Evolutionary conservation across 2,888 invertebrate genomes (phyloP), one percentile per base, ranked within the genome.

Genomic region (Steromphala cineraria): DNA sequence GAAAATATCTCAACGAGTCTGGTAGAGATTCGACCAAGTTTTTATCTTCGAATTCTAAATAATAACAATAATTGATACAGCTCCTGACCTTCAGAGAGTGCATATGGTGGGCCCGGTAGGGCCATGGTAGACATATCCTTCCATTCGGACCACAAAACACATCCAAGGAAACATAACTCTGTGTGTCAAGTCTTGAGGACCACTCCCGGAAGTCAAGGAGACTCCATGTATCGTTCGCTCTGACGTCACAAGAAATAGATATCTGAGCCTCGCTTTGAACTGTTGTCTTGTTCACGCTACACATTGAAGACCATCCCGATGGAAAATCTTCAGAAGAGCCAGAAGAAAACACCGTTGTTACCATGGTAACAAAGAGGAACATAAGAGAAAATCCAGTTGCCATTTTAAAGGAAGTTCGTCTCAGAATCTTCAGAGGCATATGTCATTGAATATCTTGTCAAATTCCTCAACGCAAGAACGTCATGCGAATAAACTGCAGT

Each of bases 61-160:
- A 53, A 36, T 74, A 75, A 67, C 83, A 83, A 15, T 74, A 31
- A 0, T 85, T 62, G 24, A 67, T 84, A 53, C 86, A 86, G 28
- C 82, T 79, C 53, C 74, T 75, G 1, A 84, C 78, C n/a, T 75
- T 67, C 5, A 86, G 19, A 24, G 82, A 80, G 83, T 84, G 84
- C 56, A 86, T 56, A 53, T 86, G 67, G 31, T 67, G 52, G 10
- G 84, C 86, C 52, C 79, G 78, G 2, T 76, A 75, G 31, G 86
- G 86, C 82, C 84, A 84, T 28, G 86, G 86, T 19, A 86, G 76
- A 17, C 80, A 81, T 3, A 85, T 46, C 5, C 15, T 55, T 8
- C 75, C 78, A 55, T 52, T 40, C 3, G 74, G 24, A 17, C 7
- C n/a, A 78, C 86, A 86, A 19, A 77, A 76, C 15, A 86, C 52